Percentiles rank a stretch among this genome's conserved stretches.
These are phyloP conservation scores for Varroa destructor DNA, from an alignment of 1,140 invertebrate genomes.

Conservation along the genomic window DNA sequence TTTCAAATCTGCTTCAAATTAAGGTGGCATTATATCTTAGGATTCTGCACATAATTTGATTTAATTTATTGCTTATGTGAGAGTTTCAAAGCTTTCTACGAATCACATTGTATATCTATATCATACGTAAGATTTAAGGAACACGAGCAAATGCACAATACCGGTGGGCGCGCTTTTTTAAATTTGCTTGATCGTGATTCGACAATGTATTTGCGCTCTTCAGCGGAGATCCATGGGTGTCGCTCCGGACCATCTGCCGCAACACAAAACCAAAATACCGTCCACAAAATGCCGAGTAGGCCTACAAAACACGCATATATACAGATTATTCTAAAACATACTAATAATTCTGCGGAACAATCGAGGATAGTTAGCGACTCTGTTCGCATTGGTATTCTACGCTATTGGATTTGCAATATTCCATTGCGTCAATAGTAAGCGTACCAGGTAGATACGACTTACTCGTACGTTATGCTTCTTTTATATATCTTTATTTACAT, in stretches of 20 bases:
- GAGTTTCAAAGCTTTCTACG: not conserved
- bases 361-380: too few relatives aligned
- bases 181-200: not conserved
- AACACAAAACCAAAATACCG: not conserved
- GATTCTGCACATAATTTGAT: too few relatives aligned
- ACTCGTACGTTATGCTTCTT: too few relatives aligned
- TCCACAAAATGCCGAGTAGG: not conserved
- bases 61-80: not conserved
- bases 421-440: too few relatives aligned
- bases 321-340: too few relatives aligned
- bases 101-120: not conserved
- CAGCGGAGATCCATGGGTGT: constrained; percentile 7
- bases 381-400: too few relatives aligned
- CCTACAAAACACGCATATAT: not conserved
- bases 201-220: not conserved
- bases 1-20: too few relatives aligned
- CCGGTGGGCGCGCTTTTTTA: not conserved
- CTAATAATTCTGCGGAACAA: too few relatives aligned
- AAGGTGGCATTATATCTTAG: too few relatives aligned
- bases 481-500: too few relatives aligned
- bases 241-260: not conserved
- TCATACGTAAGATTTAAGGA: not conserved
- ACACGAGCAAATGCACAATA: not conserved
- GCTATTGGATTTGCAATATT: too few relatives aligned
- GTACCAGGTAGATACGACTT: too few relatives aligned